Conservation (phyloP, 2,113 vertebrate genomes). For the Oophaga pumilio region DNA sequence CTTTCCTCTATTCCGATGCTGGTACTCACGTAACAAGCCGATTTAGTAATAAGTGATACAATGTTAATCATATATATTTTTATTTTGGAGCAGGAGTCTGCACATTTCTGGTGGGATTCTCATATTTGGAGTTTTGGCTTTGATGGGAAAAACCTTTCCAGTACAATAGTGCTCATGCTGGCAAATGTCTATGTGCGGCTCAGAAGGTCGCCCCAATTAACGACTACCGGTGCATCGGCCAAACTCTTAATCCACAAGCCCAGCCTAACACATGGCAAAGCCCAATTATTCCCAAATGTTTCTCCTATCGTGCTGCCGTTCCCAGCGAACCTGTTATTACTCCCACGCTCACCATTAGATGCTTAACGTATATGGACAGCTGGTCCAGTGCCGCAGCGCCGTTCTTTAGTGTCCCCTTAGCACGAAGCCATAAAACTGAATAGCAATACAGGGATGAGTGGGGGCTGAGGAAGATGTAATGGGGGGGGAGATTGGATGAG, state of each 20-base stretch:
- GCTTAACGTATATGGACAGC: slow-evolving; percentile 21
- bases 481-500: slow-evolving; percentile 28
- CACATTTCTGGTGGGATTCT: too few relatives aligned
- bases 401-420: not conserved
- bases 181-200: not conserved
- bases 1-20: too few relatives aligned
- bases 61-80: too few relatives aligned
- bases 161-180: not conserved
- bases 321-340: slow-evolving; percentile 10
- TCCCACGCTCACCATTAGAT: slow-evolving; percentile 22
- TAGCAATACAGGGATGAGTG: slow-evolving; percentile 19
- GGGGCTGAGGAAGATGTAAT: slow-evolving; percentile 3
- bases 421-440: slow-evolving; percentile 41
- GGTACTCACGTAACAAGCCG: too few relatives aligned
- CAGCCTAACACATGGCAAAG: not conserved
- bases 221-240: not conserved
- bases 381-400: not conserved
- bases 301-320: not conserved
- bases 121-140: not conserved
- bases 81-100: too few relatives aligned
- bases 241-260: slow-evolving; percentile 3
- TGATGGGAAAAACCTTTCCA: not conserved
- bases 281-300: slow-evolving; percentile 42
- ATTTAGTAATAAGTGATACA: too few relatives aligned
- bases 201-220: slow-evolving; percentile 15